A percentile compares a stretch with the other conserved stretches of the same genome.
These are phyloP conservation scores for Ceratosolen solmsi DNA, from an alignment of 1,140 invertebrate species.

Conservation along the genomic window DNA sequence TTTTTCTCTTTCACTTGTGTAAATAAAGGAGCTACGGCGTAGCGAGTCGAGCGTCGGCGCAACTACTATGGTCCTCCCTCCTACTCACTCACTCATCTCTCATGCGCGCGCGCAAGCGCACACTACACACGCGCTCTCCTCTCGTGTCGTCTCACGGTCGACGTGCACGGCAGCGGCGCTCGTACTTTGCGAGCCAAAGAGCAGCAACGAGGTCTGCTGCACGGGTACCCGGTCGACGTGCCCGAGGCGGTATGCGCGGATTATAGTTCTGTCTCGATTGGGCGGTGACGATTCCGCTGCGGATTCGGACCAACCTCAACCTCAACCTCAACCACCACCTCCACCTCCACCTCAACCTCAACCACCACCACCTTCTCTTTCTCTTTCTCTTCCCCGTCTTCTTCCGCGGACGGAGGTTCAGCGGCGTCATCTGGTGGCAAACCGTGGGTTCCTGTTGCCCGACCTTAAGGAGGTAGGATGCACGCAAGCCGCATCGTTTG, in stretches of 20 bases:
- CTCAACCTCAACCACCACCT: not conserved
- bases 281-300: not conserved
- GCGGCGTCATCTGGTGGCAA: conserved; percentile 42
- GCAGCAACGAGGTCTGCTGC: not conserved
- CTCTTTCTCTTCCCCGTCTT: not conserved
- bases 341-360: not conserved
- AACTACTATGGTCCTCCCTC: not conserved
- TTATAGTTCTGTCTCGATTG: not conserved
- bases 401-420: not conserved
- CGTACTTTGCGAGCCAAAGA: not conserved
- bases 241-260: not conserved
- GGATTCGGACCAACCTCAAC: not conserved
- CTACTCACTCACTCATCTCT: not conserved
- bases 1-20: not conserved
- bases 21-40: conserved; percentile 3
- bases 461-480: not conserved
- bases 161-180: not conserved
- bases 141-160: not conserved
- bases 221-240: not conserved
- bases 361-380: not conserved
- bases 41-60: not conserved
- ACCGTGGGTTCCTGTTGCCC: too few relatives aligned
- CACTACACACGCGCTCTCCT: not conserved
- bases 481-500: too few relatives aligned
- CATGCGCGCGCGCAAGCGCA: too few relatives aligned